Percentiles rank a stretch among this genome's conserved stretches.
phyloP scores from a whole-genome alignment of 2,888 invertebrate species.

The Ornithoptera priamus region DNA sequence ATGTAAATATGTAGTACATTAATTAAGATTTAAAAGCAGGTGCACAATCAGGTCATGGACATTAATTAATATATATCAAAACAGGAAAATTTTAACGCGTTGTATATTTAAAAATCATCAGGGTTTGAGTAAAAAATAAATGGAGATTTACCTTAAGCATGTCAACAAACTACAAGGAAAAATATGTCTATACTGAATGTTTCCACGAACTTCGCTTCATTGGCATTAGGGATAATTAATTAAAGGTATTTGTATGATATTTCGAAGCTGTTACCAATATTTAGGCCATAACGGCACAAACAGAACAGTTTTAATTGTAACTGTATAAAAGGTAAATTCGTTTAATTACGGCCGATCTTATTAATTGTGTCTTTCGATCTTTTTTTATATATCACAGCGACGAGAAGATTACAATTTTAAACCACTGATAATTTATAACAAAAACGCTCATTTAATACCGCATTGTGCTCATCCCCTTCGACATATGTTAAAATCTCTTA shows the following conservation, averaged over 20 bases:
- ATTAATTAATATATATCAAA: not conserved
- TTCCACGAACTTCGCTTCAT: conserved; percentile 2
- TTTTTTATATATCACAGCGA: not conserved
- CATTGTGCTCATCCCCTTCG: not conserved
- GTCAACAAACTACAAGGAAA: conserved; percentile 3
- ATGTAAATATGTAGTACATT: not conserved
- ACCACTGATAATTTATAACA: too few species aligned
- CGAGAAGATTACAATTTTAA: not conserved
- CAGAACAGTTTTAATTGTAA: not conserved
- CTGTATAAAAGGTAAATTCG: not conserved
- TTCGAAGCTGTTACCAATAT: not conserved
- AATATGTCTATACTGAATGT: conserved; percentile 3
- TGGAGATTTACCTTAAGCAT: not conserved
- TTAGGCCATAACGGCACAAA: not conserved
- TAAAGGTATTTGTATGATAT: not conserved
- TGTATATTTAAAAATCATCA: not conserved
- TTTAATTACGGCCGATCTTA: not conserved
- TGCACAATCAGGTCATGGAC: not conserved
- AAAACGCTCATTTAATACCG: not conserved
- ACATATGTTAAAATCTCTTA: too few species aligned
- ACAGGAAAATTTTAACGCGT: conserved; percentile 16
- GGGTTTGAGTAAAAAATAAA: not conserved
- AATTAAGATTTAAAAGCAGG: not conserved
- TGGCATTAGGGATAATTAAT: conserved; percentile 7
- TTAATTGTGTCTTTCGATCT: not conserved